Base-by-base conservation (phyloP, 2,888 invertebrate genomes). In the Xestobium rufovillosum region DNA sequence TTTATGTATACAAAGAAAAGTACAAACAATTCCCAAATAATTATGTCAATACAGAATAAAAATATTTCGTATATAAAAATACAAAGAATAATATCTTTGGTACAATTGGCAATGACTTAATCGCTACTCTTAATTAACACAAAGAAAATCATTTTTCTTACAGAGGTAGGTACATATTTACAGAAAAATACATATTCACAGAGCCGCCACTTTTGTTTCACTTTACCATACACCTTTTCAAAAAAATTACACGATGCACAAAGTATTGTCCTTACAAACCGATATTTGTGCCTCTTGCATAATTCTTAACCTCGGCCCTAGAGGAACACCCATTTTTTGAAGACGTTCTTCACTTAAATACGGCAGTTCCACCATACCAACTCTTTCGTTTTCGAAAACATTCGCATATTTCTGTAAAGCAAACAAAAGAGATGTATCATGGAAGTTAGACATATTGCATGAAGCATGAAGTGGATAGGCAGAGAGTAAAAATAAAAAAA, bases 311-410 rank as follows among this genome's bases (percentile, higher is more conserved):
- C 91, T 66, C 2, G 92, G 91, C 6, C 91, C 92, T 52, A 92
- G 69, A 0, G 92, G 91, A n/a, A 92, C 82, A 1, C 91, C 90
- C 58, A 92, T 76, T 40, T 87, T 88, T 49, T 88, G 79, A 3
- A 92, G 70, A 38, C 86, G 74, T 50, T 91, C 90, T 60, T 92
- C 92, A 1, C 84, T 88, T 48, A 92, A 72, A 68, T 90, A 91
- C 1, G 91, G 91, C 40, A 92, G 68, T 62, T 92, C 92, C 17
- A 90, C 83, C 68, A 92, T 86, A 4, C 90, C 90, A 0, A 88
- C 82, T 55, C 83, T 81, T 66, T 91, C 90, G 47, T 80, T 80
- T 57, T 90, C 88, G 45, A 92, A 80, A 31, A 84, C 73, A 1
- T 72, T 71, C 19, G 86, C 86, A 61, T 89, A 92, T 80, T 88